A percentile compares a stretch with the other conserved stretches of the same genome.
Evolutionary conservation across 1,140 invertebrate genomes (phyloP).

Genomic region (Scaptomyza montana): DNA sequence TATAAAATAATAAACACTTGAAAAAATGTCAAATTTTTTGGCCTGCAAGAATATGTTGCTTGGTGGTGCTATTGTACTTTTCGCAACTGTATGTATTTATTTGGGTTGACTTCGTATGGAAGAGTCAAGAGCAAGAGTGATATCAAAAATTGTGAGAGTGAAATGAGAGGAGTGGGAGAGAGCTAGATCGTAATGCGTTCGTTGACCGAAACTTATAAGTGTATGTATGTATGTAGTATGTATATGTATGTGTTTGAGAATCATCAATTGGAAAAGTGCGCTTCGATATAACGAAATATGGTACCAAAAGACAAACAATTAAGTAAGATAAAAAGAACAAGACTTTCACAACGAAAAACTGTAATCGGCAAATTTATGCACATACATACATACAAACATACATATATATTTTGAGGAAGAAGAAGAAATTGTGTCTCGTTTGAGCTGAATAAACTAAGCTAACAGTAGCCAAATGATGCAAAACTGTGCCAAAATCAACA

Average conservation of each 20-base stretch:
- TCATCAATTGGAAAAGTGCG: conserved; percentile 72
- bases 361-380: neutral
- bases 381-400: neutral
- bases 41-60: no score
- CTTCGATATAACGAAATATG: conserved; percentile 44
- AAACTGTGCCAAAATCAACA: conserved; percentile 28
- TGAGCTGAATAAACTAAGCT: conserved; percentile 65
- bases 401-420: neutral
- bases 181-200: conserved; percentile 67
- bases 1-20: no score
- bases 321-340: conserved; percentile 64
- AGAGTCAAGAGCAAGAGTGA: conserved; percentile 17
- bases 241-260: conserved; percentile 49
- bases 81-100: conserved; percentile 10
- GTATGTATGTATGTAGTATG: conserved; percentile 1
- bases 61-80: no score
- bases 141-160: neutral
- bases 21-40: neutral
- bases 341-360: conserved; percentile 63
- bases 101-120: conserved; percentile 7
- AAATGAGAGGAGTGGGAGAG: neutral
- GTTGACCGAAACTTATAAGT: conserved; percentile 61
- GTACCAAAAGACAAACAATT: conserved; percentile 37
- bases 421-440: conserved; percentile 10
- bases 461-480: conserved; percentile 16